A percentile compares a stretch with the other conserved stretches of the same genome.
Conservation (phyloP, 1,140 invertebrate genomes). For the Leptopilina clavipes region DNA sequence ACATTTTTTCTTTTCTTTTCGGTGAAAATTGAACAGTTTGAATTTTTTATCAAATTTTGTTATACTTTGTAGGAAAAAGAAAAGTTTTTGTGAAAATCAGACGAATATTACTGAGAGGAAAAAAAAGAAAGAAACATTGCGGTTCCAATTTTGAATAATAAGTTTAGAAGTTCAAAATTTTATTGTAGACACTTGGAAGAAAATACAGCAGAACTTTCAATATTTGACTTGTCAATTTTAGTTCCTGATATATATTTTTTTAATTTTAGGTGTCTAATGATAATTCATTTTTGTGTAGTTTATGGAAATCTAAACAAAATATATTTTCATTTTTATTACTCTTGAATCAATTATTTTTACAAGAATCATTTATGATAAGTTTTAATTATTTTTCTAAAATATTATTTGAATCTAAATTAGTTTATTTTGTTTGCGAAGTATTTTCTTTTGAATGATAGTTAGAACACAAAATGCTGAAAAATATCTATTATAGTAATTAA, state of each 20-base stretch:
- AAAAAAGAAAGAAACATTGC: not conserved
- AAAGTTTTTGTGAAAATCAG: conserved; percentile 10
- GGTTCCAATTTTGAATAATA: not conserved
- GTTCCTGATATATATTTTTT: not conserved
- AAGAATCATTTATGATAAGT: no score
- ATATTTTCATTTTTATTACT: conserved; percentile 8
- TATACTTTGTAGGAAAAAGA: not conserved
- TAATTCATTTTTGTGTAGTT: not conserved
- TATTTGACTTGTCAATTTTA: conserved; percentile 5
- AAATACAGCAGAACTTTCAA: conserved; percentile 16
- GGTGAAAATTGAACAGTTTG: conserved; percentile 6
- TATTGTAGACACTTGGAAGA: conserved; percentile 12
- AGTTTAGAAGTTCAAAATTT: conserved; percentile 1
- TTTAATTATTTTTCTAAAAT: no score
- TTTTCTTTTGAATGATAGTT: no score
- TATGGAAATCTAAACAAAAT: conserved; percentile 4
- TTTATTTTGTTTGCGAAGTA: no score
- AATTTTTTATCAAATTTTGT: not conserved
- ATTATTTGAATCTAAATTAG: no score
- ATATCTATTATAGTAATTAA: no score
- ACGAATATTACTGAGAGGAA: not conserved
- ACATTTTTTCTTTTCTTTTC: not conserved
- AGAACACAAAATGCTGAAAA: no score
- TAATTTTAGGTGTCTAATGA: not conserved
- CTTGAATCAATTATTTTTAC: not conserved